Evolutionary conservation across 2,113 vertebrate genomes (phyloP).

Genomic region (Phylloscopus trochilus): DNA sequence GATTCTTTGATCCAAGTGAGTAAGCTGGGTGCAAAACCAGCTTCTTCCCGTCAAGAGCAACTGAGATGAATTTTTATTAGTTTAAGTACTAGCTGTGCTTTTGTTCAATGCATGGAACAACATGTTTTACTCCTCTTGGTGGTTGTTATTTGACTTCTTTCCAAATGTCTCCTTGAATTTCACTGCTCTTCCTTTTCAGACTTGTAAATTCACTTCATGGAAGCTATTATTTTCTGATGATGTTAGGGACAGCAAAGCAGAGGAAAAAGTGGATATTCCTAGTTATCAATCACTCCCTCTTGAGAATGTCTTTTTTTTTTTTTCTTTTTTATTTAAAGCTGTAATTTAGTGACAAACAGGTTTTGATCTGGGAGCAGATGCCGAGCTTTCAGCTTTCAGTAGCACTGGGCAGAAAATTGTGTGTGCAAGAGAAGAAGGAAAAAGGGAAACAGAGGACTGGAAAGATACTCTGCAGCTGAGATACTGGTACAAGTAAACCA

Average conservation of each 20-base stretch:
- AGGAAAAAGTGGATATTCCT: background rate
- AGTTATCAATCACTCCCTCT: fast-evolving
- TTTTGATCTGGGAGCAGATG: background rate
- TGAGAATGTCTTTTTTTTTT: background rate
- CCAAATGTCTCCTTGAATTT: background rate
- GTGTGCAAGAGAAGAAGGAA: background rate
- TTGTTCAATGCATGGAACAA: background rate
- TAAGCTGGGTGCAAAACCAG: background rate
- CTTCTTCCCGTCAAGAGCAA: background rate
- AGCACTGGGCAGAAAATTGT: background rate
- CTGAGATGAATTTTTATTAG: background rate
- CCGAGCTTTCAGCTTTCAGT: background rate
- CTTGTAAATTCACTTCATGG: background rate
- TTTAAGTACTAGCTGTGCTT: background rate
- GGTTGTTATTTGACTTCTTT: background rate
- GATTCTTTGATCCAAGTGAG: background rate
- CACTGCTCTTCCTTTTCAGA: background rate
- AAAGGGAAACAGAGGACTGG: background rate
- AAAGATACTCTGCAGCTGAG: background rate
- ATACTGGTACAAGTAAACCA: background rate
- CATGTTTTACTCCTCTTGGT: background rate
- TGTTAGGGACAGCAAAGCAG: background rate
- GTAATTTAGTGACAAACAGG: background rate
- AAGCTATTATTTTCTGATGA: background rate
- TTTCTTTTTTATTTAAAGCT: background rate